Conservation (phyloP, 2,113 vertebrate species). For the Pandion haliaetus region DNA sequence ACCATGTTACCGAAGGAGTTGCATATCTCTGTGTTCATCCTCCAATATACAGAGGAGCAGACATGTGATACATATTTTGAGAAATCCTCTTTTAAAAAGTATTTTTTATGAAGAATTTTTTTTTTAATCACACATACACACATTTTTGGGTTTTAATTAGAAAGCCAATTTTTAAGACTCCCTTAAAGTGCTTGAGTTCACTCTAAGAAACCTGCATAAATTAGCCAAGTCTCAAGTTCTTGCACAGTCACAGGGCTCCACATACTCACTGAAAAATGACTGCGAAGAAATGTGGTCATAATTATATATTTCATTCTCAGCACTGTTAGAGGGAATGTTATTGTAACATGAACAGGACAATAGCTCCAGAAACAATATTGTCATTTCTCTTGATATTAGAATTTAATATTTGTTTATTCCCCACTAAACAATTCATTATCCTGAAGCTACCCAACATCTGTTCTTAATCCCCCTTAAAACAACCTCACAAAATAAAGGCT, state of each 20-base stretch:
- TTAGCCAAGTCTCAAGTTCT: neutral
- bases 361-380: neutral
- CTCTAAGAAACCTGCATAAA: neutral
- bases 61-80: fast-evolving
- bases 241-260: neutral
- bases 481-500: neutral
- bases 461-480: neutral
- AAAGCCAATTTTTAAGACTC: neutral
- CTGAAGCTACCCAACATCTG: neutral
- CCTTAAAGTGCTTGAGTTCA: neutral
- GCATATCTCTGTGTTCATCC: neutral
- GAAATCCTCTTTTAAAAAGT: neutral
- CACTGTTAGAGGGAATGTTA: neutral
- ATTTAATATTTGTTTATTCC: neutral
- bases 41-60: neutral
- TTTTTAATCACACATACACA: neutral
- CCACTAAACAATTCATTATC: neutral
- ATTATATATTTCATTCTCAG: neutral
- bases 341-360: neutral
- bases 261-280: neutral
- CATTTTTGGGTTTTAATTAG: neutral
- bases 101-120: neutral
- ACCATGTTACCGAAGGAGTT: neutral
- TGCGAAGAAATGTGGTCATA: neutral
- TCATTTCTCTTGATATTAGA: neutral